Evolutionary conservation across 92 coral and sea anemone genomes (phyloP), one percentile per base, ranked within the genome.

Genomic region (Palythoa caribaeorum): DNA sequence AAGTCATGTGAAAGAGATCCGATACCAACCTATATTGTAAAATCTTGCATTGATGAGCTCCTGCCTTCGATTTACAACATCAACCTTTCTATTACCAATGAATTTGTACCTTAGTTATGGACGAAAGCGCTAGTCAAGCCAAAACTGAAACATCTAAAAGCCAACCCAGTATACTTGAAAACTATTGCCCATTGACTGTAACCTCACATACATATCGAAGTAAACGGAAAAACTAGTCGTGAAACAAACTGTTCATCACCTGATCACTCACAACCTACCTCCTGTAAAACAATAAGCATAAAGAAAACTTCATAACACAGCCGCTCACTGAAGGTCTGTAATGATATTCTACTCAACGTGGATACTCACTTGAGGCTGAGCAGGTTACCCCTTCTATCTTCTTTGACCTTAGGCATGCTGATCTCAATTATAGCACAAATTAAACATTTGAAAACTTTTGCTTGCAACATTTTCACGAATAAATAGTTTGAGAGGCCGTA

Each of bases 261-360:
- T 71, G 28, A 48, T 66, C 62, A 69, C 78, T 28, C 80, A 84
- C 11, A n/a, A 69, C 8, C 65, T 69, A 51, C 40, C 48, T 40
- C 88, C 88, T 84, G 62, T 84, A 40, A 38, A 37, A 53, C 84
- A 86, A 44, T 76, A 84, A 52, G 84, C 84, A 10, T 86, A 76
- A 38, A 84, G 83, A 53, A 12, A 38, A 73, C 52, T 9, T 37
- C 83, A 85, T 37, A 83, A 78, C 54, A 83, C 69, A 5, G 87
- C 63, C 1, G 88, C 44, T 84, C 71, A 66, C 73, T 84, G 68
- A 69, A 55, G 39, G 88, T 84, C 57, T 59, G 55, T 36, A 84
- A 84, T 35, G 79, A 84, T 70, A 84, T 84, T 12, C 60, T 83
- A 12, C 71, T 81, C 52, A 81, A 57, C 35, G 60, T 81, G 86